Evolutionary conservation across 2,797 vertebrate genomes (phyloP).

Genomic region (Sciaenops ocellatus): DNA sequence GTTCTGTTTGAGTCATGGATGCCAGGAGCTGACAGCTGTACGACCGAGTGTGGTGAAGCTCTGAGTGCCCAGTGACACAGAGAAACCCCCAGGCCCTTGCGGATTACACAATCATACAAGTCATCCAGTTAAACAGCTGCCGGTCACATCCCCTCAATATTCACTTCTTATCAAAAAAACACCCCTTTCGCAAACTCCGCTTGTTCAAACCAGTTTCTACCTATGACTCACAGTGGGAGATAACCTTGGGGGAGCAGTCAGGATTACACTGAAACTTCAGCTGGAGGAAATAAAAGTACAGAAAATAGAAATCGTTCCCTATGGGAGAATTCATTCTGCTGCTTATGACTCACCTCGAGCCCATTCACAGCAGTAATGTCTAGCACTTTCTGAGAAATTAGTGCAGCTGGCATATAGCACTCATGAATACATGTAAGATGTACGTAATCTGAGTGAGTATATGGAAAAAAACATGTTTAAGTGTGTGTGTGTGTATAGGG

Average conservation of each 20-base stretch:
- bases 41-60: constrained; percentile 28
- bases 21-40: constrained; percentile 63
- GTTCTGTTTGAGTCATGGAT: constrained; percentile 41
- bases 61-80: constrained; percentile 46
- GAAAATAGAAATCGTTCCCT: constrained; percentile 59
- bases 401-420: constrained; percentile 41
- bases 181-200: constrained; percentile 38
- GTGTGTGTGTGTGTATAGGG: constrained; percentile 24
- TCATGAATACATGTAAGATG: constrained; percentile 27
- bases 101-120: constrained; percentile 68
- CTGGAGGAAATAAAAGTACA: constrained; percentile 53
- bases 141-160: constrained; percentile 35
- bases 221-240: constrained; percentile 71
- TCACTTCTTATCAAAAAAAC: constrained; percentile 41
- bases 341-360: constrained; percentile 63
- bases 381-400: constrained; percentile 20
- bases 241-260: constrained; percentile 44
- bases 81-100: constrained; percentile 52
- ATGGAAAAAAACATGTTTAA: constrained; percentile 54
- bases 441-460: constrained; percentile 39
- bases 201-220: constrained; percentile 40
- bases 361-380: constrained; percentile 45
- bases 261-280: constrained; percentile 55
- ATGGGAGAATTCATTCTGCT: constrained; percentile 54
- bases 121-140: constrained; percentile 67